Evolutionary conservation across 2,797 vertebrate species (phyloP), one percentile per base, ranked within the genome.

Genomic region (Tragopan temminckii): DNA sequence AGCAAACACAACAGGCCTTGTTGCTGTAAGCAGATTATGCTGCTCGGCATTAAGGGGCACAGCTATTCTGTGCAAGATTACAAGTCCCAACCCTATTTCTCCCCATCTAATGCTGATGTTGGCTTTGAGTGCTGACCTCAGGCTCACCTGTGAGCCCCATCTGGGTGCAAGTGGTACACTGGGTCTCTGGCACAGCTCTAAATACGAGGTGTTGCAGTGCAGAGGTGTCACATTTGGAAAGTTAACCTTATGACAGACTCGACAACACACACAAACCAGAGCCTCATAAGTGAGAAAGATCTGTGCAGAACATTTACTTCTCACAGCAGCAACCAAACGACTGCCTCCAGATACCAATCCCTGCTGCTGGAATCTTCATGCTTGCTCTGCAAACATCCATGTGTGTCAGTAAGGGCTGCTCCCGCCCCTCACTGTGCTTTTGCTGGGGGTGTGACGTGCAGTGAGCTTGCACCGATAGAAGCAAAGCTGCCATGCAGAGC

Each of bases 1-100:
- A 61, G 50, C 27, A 48, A 95, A 89, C 91, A 92, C 83, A 63
- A 13, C 50, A 35, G 70, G 9, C 27, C 77, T 91, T 83, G 13
- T 59, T 79, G 29, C 59, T 4, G 66, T 83, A 85, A 93, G 89
- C 38, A 59, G 74, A 74, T 89, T 83, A 67, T 2, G 24, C 19
- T 57, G 53, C 66, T 69, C 46, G 43, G 92, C 55, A 29, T 88
- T 94, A 68, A 43, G 71, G 52, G 48, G 43, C 71, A 79, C 76
- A 48, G 52, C 15, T 94, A 31, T 86, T 84, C 55, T 43, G 43
- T 14, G 0, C 10, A 14, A 74, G 83, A 88, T 88, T 86, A 86
- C n/a, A 81, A 88, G 80, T 23, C 63, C 78, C 29, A 85, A 61
- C 42, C 27, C 80, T 29, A 11, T 57, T 83, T n/a, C 6, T 59